A percentile compares a stretch with the other conserved stretches of the same genome.
These are phyloP conservation scores for Luperina testacea DNA, from an alignment of 2,888 invertebrate species.

Conservation along the genomic window DNA sequence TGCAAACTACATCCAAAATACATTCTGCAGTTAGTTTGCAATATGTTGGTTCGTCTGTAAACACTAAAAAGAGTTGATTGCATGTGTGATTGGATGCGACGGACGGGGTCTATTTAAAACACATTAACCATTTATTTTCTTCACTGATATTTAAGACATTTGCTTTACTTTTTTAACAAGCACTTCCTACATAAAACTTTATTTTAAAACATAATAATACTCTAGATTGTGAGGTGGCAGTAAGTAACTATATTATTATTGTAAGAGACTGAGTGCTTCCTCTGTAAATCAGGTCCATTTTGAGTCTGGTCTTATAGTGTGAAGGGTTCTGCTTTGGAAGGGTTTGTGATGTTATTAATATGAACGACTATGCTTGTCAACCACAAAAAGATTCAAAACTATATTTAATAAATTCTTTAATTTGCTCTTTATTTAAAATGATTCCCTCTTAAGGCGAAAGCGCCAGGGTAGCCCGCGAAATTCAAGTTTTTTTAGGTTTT, in stretches of 20 bases:
- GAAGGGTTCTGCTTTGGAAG: background rate
- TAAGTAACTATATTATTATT: constrained; percentile 30
- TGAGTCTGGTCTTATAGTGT: background rate
- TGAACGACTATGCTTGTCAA: background rate
- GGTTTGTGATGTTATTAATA: constrained; percentile 9
- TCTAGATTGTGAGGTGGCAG: constrained; percentile 56
- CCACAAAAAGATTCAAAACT: constrained; percentile 3
- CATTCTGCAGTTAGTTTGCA: constrained; percentile 14
- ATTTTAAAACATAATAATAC: constrained; percentile 22
- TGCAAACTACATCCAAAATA: constrained; percentile 5
- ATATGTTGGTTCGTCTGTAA: constrained; percentile 16
- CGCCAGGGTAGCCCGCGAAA: too few species aligned
- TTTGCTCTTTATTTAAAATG: background rate
- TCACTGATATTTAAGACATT: constrained; percentile 33
- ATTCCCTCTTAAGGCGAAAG: too few species aligned
- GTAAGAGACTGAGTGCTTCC: constrained; percentile 8
- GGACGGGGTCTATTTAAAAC: constrained; percentile 21
- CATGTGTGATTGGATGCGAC: constrained; percentile 55
- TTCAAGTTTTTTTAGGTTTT: too few species aligned
- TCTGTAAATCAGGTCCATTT: constrained; percentile 6
- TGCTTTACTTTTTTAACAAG: constrained; percentile 42
- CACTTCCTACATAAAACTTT: constrained; percentile 35
- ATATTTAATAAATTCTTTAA: background rate
- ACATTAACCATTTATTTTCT: constrained; percentile 38
- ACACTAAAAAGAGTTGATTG: constrained; percentile 42